Percentiles rank a stretch among this genome's conserved stretches.
Evolutionary conservation across 2,888 invertebrate genomes (phyloP).

Genomic region (Syritta pipiens): DNA sequence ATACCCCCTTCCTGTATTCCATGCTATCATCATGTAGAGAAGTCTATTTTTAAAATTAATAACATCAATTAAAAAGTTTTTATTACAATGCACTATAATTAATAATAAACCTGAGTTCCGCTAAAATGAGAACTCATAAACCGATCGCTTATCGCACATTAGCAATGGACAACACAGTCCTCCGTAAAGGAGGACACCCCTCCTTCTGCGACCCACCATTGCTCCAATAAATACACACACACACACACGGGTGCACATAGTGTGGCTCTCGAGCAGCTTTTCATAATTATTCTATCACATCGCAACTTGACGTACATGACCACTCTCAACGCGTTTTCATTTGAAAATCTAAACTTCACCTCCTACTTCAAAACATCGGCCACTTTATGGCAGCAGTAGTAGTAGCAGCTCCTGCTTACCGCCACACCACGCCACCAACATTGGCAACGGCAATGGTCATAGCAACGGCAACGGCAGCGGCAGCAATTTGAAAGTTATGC

Average conservation of each 20-base stretch:
- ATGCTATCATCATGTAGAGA: neutral
- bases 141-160: conserved; percentile 44
- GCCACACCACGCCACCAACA: too few relatives aligned
- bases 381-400: conserved; percentile 12
- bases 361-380: conserved; percentile 41
- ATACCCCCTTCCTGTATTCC: neutral
- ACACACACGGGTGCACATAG: neutral
- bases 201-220: conserved; percentile 3
- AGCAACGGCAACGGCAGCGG: conserved; percentile 25
- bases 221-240: neutral
- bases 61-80: conserved; percentile 38
- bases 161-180: conserved; percentile 28
- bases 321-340: conserved; percentile 44
- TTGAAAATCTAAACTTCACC: conserved; percentile 50
- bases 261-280: conserved; percentile 16
- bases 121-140: conserved; percentile 30
- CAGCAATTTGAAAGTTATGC: conserved; percentile 62
- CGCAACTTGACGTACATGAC: conserved; percentile 47
- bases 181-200: conserved; percentile 23
- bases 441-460: conserved; percentile 10
- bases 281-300: conserved; percentile 60
- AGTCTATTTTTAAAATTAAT: conserved; percentile 44
- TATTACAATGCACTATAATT: conserved; percentile 41
- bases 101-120: conserved; percentile 24
- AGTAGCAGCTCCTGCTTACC: conserved; percentile 3